Conservation (phyloP, 1,140 invertebrate species). For the Polyergus mexicanus region DNA sequence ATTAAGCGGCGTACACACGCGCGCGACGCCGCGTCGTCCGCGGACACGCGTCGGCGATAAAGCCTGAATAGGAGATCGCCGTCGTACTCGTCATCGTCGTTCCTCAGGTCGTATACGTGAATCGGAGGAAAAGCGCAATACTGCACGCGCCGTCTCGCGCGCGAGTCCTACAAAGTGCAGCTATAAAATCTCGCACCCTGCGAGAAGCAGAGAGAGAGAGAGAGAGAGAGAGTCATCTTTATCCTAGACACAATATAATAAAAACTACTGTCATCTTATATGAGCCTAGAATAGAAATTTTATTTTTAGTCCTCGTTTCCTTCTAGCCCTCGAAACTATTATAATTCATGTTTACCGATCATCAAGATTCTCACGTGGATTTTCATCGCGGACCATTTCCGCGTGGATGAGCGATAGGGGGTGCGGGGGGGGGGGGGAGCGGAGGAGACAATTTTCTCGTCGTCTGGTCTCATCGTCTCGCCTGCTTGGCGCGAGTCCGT, state of each 20-base stretch:
- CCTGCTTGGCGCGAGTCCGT: conserved; percentile 36
- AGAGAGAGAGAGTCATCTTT: neutral
- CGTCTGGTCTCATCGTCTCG: neutral
- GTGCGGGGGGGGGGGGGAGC: too few relatives aligned
- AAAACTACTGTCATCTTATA: neutral
- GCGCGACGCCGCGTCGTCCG: conserved; percentile 35
- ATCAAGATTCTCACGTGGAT: neutral
- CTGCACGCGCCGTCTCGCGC: conserved; percentile 35
- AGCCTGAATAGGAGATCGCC: conserved; percentile 52
- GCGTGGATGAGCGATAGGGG: neutral
- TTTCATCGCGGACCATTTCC: neutral
- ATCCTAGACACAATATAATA: neutral
- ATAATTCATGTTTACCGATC: neutral
- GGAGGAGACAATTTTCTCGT: neutral
- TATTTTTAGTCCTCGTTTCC: neutral
- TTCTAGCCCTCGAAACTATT: neutral
- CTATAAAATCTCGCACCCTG: conserved; percentile 31
- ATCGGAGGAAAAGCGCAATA: conserved; percentile 45
- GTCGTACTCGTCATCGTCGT: conserved; percentile 25
- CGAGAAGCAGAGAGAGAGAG: neutral
- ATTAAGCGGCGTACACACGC: conserved; percentile 41
- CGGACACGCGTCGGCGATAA: conserved; percentile 64
- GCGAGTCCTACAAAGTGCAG: neutral
- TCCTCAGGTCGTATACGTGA: conserved; percentile 40
- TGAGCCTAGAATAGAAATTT: neutral